Conservation (phyloP, 2,888 invertebrate genomes). For the Acanthopleura granulata region DNA sequence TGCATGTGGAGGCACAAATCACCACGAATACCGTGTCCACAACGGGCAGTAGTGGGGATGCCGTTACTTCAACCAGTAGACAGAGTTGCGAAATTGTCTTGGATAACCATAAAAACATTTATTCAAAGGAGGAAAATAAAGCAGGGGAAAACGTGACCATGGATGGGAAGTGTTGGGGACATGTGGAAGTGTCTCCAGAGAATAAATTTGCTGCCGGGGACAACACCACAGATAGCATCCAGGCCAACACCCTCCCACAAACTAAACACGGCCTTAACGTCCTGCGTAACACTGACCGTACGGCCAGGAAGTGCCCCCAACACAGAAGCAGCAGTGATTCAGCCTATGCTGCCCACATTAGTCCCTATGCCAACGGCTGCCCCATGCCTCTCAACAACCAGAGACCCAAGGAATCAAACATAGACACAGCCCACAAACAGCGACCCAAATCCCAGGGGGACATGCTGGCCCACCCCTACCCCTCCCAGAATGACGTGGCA, state of each 20-base stretch:
- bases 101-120: conserved; percentile 11
- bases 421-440: conserved; percentile 9
- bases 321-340: conserved; percentile 14
- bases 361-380: background rate
- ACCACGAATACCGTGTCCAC: conserved; percentile 26
- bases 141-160: conserved; percentile 34
- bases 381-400: conserved; percentile 16
- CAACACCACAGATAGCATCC: conserved; percentile 16
- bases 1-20: background rate
- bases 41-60: conserved; percentile 30
- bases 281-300: conserved; percentile 2
- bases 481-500: conserved; percentile 2
- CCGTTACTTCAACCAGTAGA: conserved; percentile 41
- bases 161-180: conserved; percentile 44
- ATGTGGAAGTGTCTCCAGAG: conserved; percentile 23
- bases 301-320: background rate
- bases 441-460: conserved; percentile 11
- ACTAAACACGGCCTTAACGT: conserved; percentile 20
- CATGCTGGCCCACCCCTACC: conserved; percentile 18
- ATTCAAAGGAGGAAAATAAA: conserved; percentile 25
- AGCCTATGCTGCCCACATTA: background rate
- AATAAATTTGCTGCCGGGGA: conserved; percentile 5
- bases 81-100: conserved; percentile 51
- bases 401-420: conserved; percentile 13
- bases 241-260: conserved; percentile 14